phyloP scores from a whole-genome alignment of 2,888 invertebrate species.

The Archaeoteleia sp. region DNA sequence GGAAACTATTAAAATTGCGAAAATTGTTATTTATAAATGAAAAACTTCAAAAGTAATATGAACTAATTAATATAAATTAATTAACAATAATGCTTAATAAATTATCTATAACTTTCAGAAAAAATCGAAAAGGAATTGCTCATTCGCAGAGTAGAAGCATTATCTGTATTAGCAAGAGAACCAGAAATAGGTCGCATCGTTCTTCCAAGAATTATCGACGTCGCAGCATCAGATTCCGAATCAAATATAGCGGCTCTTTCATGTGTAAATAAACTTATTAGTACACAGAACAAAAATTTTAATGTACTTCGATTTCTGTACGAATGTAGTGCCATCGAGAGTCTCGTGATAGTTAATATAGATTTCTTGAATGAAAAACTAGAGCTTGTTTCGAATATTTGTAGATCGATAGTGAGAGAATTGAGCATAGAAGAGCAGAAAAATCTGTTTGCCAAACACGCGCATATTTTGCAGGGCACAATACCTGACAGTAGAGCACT shows the following conservation, averaged over 20 bases:
- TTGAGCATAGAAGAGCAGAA: constrained; percentile 74
- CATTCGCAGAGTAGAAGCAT: constrained; percentile 61
- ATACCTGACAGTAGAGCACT: constrained; percentile 71
- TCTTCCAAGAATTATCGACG: constrained; percentile 61
- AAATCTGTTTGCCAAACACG: constrained; percentile 73
- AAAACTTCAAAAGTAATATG: no score
- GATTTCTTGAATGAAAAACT: constrained; percentile 61
- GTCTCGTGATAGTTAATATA: constrained; percentile 67
- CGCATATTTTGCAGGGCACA: constrained; percentile 66
- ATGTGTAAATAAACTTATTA: constrained; percentile 64
- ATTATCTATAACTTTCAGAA: constrained; percentile 55
- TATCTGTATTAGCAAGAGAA: constrained; percentile 61
- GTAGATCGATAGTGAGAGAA: constrained; percentile 75
- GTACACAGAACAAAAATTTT: constrained; percentile 58
- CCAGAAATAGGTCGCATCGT: constrained; percentile 59
- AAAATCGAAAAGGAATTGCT: constrained; percentile 37
- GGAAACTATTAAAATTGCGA: no score
- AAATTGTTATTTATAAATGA: no score
- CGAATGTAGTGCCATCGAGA: constrained; percentile 74
- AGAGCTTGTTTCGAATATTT: constrained; percentile 72
- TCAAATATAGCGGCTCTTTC: constrained; percentile 57
- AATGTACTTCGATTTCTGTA: constrained; percentile 74
- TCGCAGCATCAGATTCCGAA: constrained; percentile 54
- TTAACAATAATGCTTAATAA: constrained; percentile 9
- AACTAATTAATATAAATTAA: constrained; percentile 1